Percentiles rank a stretch among this genome's conserved stretches.
Evolutionary conservation across 2,888 invertebrate genomes (phyloP).

Genomic region (Tipula helvola): DNA sequence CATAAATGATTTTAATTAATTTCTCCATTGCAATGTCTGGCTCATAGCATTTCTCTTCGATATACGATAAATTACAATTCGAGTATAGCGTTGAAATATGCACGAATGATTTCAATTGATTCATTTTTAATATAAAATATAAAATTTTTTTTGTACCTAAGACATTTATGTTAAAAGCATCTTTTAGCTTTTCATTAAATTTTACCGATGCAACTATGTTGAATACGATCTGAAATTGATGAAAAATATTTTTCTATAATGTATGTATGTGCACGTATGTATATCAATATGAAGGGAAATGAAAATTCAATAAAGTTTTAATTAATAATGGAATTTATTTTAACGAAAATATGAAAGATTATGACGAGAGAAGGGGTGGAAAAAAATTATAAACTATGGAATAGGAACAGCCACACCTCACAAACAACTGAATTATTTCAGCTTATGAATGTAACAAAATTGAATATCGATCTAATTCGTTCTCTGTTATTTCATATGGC

Average conservation of each 20-base stretch:
- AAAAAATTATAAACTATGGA: no score
- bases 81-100: constrained; percentile 36
- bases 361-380: no score
- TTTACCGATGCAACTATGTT: constrained; percentile 37
- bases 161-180: constrained; percentile 36
- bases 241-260: constrained; percentile 7
- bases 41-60: constrained; percentile 35
- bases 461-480: no score
- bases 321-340: neutral
- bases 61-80: constrained; percentile 34
- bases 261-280: neutral
- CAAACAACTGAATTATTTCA: no score
- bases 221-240: constrained; percentile 32
- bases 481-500: no score
- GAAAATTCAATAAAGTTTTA: neutral
- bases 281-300: neutral
- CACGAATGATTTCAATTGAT: constrained; percentile 34
- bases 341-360: no score
- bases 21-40: constrained; percentile 36
- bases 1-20: constrained; percentile 35
- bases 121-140: constrained; percentile 34
- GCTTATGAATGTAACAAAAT: no score
- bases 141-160: constrained; percentile 36
- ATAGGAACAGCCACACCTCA: no score
- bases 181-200: constrained; percentile 36